Evolutionary conservation across 2,888 invertebrate genomes (phyloP).

Genomic region (Eudasyphora cyanicolor): DNA sequence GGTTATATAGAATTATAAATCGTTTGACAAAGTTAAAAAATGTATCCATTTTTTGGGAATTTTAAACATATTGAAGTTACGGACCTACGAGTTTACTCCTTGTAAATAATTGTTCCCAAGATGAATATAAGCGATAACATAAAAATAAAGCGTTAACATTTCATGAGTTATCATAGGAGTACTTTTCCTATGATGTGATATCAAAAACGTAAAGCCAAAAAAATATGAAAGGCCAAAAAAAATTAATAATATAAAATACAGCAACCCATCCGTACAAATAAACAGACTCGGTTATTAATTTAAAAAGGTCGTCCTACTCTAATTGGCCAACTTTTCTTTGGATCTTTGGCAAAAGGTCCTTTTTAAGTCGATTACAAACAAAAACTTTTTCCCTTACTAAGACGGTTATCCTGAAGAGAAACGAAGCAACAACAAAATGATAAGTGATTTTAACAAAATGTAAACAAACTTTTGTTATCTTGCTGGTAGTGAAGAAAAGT

Average conservation of each 20-base stretch:
- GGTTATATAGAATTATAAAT: no score
- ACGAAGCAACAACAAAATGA: no score
- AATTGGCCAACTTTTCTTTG: neutral
- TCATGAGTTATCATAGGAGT: no score
- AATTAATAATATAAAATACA: neutral
- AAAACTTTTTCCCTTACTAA: neutral
- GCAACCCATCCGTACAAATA: no score
- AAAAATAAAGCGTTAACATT: no score
- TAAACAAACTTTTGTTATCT: neutral
- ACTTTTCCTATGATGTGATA: no score
- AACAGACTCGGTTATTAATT: neutral
- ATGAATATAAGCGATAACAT: no score
- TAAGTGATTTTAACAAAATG: neutral
- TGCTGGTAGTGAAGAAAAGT: neutral
- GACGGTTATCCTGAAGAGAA: neutral
- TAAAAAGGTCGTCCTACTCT: neutral
- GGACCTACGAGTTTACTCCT: no score
- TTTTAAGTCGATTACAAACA: conserved; percentile 1
- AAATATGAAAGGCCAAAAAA: neutral
- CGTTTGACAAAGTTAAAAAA: no score
- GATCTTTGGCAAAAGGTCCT: neutral
- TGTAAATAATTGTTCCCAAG: no score
- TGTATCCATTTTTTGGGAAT: no score
- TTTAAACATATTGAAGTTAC: no score
- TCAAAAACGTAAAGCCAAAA: neutral